Conservation (phyloP, 2,113 vertebrate species). For the Pollimyrus isidori region DNA sequence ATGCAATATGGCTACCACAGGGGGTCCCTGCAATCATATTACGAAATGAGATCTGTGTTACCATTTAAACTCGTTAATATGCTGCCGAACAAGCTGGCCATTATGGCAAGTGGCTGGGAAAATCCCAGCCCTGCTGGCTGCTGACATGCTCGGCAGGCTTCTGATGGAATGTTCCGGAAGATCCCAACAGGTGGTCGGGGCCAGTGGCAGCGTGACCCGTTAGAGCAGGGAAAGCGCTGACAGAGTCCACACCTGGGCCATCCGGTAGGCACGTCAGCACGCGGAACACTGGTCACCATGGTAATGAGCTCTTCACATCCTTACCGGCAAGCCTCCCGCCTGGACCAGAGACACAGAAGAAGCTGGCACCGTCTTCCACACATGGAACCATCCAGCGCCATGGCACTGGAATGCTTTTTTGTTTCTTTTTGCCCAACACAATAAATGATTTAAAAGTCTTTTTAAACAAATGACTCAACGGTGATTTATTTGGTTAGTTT, state of each 20-base stretch:
- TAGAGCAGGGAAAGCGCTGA: constrained; percentile 50
- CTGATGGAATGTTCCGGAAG: constrained; percentile 57
- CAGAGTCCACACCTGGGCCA: not conserved
- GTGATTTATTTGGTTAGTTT: constrained; percentile 22
- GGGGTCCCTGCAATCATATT: constrained; percentile 51
- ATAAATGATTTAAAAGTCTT: constrained; percentile 1
- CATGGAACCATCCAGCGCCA: not conserved
- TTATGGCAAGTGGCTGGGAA: constrained; percentile 55
- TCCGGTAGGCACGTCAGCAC: not conserved
- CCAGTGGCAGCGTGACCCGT: constrained; percentile 40
- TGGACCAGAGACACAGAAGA: not conserved
- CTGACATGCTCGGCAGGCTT: constrained; percentile 60
- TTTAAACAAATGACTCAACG: constrained; percentile 18
- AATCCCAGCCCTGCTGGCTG: constrained; percentile 54
- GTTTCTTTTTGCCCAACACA: not conserved
- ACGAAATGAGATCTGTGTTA: constrained; percentile 72
- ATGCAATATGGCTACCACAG: constrained; percentile 73
- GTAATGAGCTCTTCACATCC: not conserved
- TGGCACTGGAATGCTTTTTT: not conserved
- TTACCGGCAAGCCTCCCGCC: not conserved
- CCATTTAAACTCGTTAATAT: constrained; percentile 59
- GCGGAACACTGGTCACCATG: not conserved
- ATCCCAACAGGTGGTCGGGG: not conserved
- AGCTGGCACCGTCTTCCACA: not conserved
- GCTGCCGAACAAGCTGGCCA: constrained; percentile 65